Evolutionary conservation across 2,113 vertebrate species (phyloP).

Genomic region (Calyptommatus sinebrachiatus): DNA sequence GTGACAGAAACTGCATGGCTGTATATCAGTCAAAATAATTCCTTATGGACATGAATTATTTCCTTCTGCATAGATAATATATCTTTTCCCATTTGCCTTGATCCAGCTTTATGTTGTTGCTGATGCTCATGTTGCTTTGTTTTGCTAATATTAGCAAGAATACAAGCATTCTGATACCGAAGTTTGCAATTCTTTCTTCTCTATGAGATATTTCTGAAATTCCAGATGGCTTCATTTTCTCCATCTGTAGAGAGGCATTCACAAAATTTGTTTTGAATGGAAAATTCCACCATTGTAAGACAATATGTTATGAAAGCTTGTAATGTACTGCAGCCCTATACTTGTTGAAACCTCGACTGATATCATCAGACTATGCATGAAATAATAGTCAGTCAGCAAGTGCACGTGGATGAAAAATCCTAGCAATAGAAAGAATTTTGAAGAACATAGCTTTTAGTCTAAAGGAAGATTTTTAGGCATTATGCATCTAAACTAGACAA

Average conservation of each 20-base stretch:
- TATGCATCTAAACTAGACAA: too few species aligned
- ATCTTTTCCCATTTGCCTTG: background rate
- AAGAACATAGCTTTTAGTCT: background rate
- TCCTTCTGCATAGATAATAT: background rate
- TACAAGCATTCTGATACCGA: background rate
- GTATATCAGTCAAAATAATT: background rate
- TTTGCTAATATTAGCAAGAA: background rate
- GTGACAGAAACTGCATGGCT: background rate
- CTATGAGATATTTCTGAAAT: constrained; percentile 19
- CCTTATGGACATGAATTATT: background rate
- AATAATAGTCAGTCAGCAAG: background rate
- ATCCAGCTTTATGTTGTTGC: background rate
- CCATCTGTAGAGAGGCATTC: constrained; percentile 14
- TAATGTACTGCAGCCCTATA: background rate
- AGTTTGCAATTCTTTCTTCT: constrained; percentile 8
- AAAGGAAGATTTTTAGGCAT: background rate
- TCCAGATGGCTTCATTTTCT: constrained; percentile 26
- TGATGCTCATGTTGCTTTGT: background rate
- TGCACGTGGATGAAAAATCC: background rate
- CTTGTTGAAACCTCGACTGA: background rate
- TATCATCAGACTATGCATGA: background rate
- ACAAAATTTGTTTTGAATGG: constrained; percentile 9
- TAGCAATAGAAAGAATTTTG: background rate
- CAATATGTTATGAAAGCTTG: background rate
- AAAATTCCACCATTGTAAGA: constrained; percentile 9